These are phyloP conservation scores for Vollenhovia emeryi DNA, from an alignment of 1,140 invertebrate genomes.

Conservation along the genomic window DNA sequence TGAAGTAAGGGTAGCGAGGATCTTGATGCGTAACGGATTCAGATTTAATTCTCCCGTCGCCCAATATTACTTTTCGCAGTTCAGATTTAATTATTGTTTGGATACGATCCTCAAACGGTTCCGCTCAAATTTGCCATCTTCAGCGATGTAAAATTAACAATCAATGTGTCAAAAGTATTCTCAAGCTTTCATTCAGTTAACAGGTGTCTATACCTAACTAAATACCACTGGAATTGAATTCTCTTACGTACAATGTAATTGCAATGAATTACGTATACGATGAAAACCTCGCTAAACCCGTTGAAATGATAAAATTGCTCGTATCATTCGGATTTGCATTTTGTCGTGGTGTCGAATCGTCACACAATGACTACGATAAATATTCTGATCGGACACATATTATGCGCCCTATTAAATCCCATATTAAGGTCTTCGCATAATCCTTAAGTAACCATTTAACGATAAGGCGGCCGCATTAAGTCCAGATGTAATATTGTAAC, in stretches of 20 bases:
- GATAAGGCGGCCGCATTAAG: constrained; percentile 30
- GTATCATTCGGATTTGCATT: neutral
- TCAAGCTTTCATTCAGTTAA: too few relatives aligned
- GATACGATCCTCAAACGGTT: too few relatives aligned
- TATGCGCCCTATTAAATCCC: constrained; percentile 25
- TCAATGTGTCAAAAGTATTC: too few relatives aligned
- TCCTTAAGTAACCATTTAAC: constrained; percentile 48
- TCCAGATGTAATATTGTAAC: constrained; percentile 38
- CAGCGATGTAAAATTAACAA: too few relatives aligned
- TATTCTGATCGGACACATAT: neutral
- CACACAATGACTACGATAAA: neutral
- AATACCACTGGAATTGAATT: neutral
- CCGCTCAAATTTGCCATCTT: too few relatives aligned
- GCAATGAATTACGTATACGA: neutral
- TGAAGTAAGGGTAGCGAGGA: too few relatives aligned
- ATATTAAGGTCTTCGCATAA: constrained; percentile 27
- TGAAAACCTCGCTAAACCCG: neutral
- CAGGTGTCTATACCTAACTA: neutral
- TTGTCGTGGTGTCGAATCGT: neutral
- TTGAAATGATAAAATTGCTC: neutral
- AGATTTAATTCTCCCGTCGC: too few relatives aligned
- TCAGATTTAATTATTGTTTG: too few relatives aligned
- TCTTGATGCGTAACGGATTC: too few relatives aligned
- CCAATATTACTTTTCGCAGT: too few relatives aligned
- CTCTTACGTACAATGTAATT: neutral